phyloP scores from a whole-genome alignment of 1,140 invertebrate genomes.

The Bombus consobrinus region DNA sequence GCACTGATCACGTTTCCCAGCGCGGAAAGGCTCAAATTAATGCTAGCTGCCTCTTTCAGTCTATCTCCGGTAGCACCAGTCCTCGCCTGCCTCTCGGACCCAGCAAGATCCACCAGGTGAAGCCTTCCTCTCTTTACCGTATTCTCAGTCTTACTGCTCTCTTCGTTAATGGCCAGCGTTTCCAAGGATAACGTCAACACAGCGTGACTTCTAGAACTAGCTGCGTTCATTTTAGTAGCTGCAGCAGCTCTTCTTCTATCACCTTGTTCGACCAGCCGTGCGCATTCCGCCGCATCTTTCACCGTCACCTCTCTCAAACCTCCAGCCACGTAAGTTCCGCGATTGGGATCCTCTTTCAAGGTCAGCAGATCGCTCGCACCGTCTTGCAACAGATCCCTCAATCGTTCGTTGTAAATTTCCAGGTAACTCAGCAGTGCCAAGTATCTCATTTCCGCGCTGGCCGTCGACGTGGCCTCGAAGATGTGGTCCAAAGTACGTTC shows the following conservation, averaged over 20 bases:
- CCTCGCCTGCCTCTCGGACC: constrained; percentile 93
- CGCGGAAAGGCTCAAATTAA: constrained; percentile 96
- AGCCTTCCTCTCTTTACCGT: constrained; percentile 90
- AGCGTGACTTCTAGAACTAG: constrained; percentile 94
- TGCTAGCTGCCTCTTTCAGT: constrained; percentile 96
- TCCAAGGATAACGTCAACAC: constrained; percentile 96
- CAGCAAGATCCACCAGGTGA: constrained; percentile 95
- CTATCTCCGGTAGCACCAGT: constrained; percentile 93
- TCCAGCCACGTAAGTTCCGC: constrained; percentile 79
- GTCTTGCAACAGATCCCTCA: constrained; percentile 89
- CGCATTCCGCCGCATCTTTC: constrained; percentile 89
- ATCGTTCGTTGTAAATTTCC: constrained; percentile 96
- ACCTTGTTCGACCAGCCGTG: constrained; percentile 88
- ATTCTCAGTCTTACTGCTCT: constrained; percentile 78
- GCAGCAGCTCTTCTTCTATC: constrained; percentile 90
- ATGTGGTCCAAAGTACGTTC: constrained; percentile 95
- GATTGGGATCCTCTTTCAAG: constrained; percentile 77
- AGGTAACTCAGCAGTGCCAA: constrained; percentile 95
- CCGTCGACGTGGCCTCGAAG: constrained; percentile 94
- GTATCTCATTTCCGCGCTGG: constrained; percentile 90
- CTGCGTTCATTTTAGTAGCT: constrained; percentile 93
- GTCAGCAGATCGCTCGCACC: constrained; percentile 74
- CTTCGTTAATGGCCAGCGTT: constrained; percentile 83
- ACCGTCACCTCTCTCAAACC: constrained; percentile 90
- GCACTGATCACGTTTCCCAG: constrained; percentile 97